Evolutionary conservation across 2,888 invertebrate genomes (phyloP).

Genomic region (Lasioglossum villosulum): DNA sequence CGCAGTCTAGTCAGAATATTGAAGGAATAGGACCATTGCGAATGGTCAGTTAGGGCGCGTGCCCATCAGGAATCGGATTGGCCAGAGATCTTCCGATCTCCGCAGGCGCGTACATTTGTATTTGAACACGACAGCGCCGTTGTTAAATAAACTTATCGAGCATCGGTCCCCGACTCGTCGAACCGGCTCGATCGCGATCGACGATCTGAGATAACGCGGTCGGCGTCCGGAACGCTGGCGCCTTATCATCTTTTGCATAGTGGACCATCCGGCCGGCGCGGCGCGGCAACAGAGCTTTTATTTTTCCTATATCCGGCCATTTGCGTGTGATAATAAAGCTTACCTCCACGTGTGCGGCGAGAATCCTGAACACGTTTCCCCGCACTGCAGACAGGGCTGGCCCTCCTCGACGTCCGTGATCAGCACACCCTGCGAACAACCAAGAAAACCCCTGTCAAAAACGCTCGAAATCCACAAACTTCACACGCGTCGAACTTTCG

Average conservation of each 20-base stretch:
- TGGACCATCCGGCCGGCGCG: conserved; percentile 4
- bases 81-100: not conserved
- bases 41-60: not conserved
- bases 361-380: conserved; percentile 93
- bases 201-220: conserved; percentile 4
- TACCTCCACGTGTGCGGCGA: conserved; percentile 95
- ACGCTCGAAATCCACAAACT: no score
- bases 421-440: conserved; percentile 90
- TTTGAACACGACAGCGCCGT: not conserved
- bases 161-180: not conserved
- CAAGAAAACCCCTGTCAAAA: conserved; percentile 32
- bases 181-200: conserved; percentile 8
- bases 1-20: no score
- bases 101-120: not conserved
- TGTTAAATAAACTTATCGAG: not conserved
- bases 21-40: no score
- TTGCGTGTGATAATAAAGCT: conserved; percentile 81
- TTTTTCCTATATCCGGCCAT: not conserved
- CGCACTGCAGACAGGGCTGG: conserved; percentile 93
- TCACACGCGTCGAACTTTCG: no score
- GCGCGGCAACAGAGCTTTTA: not conserved
- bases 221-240: conserved; percentile 10
- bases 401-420: conserved; percentile 95
- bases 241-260: conserved; percentile 15
- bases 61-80: not conserved